Evolutionary conservation across 2,113 vertebrate genomes (phyloP), one percentile per base, ranked within the genome.

Genomic region (Macquaria ambigua): DNA sequence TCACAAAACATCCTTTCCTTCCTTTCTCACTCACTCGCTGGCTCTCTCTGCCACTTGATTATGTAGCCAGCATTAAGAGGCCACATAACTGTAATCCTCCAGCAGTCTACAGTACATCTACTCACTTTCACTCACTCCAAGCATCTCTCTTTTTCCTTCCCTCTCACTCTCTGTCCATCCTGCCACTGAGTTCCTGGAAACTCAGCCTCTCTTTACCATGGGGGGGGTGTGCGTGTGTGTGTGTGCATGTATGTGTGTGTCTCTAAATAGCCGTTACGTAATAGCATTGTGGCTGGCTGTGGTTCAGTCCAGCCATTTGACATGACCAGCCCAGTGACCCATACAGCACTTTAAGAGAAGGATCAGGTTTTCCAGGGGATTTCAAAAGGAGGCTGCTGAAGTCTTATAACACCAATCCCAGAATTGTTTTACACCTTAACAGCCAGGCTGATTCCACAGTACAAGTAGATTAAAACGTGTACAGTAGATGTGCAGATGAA

Each of bases 221-320:
- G 62, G n/a, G 56, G n/a, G 62, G n/a, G 56, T 0, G n/a, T 58
- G 48, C 58, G 34, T 56, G 70, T n/a, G 41, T 68, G 67, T 39
- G 55, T 50, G 31, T 11, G 28, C 62, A 66, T 68, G 78, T 59
- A 59, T 66, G 39, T 25, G 37, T 63, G 25, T 50, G 25, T 76
- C 74, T 71, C 55, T 86, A 90, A 94, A 93, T 90, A 89, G 89
- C 80, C 25, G 77, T 94, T 93, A 89, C 74, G 84, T 77, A 93
- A 93, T 20, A 83, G 77, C 68, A 52, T 48, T 62, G 83, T 61
- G 86, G 66, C 81, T 79, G 64, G 71, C 79, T 85, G 88, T 59
- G 69, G 73, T 80, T 82, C 70, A 74, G 82, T 84, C 74, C 81
- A 28, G 25, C 66, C 83, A 74, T 83, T 70, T 84, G 63, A 82